Evolutionary conservation across 1,140 invertebrate genomes (phyloP), one percentile per base, ranked within the genome.

Genomic region (Mamestra configurata): DNA sequence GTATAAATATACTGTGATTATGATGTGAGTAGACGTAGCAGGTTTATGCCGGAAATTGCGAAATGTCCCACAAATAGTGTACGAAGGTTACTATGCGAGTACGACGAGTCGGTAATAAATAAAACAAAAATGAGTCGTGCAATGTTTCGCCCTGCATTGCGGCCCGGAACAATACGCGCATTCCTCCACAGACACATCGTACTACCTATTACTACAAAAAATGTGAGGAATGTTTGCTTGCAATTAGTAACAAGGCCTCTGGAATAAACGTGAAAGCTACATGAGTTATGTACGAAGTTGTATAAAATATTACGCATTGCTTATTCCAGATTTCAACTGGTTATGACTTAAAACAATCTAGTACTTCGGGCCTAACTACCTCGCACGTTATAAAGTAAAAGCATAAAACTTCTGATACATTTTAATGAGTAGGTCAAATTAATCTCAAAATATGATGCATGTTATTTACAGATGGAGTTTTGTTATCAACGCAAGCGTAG

Each of bases 301-400:
- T 27, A 53, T 53, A 71, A 71, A 71, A 71, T 71, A 53, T 71
- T 18, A 51, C 68, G 27, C 27, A 71, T 31, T 51, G 27, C 46
- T 53, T 53, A n/a, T 71, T 71, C 27, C 24, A 51, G 46, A 71
- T 71, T 49, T 35, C 46, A 71, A 71, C 46, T 70, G 43, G 43
- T 51, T 70, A 70, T 70, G 43, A 70, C 66, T 71, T 70, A 70
- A 49, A 70, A 49, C 66, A 70, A 70, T 49, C 40, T n/a, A 7
- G 35, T 22, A 66, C 13, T 43, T 71, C 13, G 13, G 5, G 11
- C 20, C 49, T 35, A 49, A 22, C n/a, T 71, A 71, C 46, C 46
- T 49, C 11, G 40, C 64, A 68, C 8, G 20, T 22, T 40, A 43
- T 43, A 22, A 66, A 66, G 18, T 66, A 20, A 13, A 40, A 37